Evolutionary conservation across 2,797 vertebrate species (phyloP).

Genomic region (Clarias pachynema): DNA sequence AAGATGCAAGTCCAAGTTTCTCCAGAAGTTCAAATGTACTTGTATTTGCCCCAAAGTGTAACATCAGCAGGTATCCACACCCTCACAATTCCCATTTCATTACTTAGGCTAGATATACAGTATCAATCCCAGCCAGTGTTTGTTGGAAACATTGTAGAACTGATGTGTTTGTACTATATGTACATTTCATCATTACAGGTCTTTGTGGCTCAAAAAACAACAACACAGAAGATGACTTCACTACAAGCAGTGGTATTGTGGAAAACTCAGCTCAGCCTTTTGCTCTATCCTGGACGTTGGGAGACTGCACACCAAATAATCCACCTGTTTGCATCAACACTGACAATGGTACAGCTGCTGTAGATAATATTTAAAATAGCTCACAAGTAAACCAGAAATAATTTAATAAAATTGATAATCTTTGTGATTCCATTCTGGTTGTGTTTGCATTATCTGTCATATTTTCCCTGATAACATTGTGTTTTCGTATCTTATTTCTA

Average conservation of each 20-base stretch:
- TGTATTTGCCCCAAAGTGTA: conserved; percentile 59
- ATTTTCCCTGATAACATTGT: neutral
- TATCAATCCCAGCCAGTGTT: neutral
- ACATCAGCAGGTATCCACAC: conserved; percentile 64
- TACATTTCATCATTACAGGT: conserved; percentile 62
- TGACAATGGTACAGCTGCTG: conserved; percentile 68
- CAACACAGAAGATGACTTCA: conserved; percentile 80
- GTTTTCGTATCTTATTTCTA: neutral
- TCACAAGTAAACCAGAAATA: neutral
- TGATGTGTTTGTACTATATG: neutral
- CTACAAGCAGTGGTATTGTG: conserved; percentile 75
- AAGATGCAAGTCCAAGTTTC: conserved; percentile 64
- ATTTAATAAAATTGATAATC: neutral
- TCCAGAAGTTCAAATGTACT: conserved; percentile 51
- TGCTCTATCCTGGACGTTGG: conserved; percentile 75
- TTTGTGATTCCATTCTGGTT: neutral
- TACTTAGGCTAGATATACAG: neutral
- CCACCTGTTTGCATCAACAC: conserved; percentile 67
- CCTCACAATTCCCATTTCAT: neutral
- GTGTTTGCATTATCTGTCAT: neutral
- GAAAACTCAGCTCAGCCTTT: conserved; percentile 75
- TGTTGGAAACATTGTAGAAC: neutral
- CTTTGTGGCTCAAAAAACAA: conserved; percentile 82
- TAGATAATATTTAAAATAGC: no score
- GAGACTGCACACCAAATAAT: conserved; percentile 39